phyloP scores from a whole-genome alignment of 1,140 invertebrate species.

The Popillia japonica region DNA sequence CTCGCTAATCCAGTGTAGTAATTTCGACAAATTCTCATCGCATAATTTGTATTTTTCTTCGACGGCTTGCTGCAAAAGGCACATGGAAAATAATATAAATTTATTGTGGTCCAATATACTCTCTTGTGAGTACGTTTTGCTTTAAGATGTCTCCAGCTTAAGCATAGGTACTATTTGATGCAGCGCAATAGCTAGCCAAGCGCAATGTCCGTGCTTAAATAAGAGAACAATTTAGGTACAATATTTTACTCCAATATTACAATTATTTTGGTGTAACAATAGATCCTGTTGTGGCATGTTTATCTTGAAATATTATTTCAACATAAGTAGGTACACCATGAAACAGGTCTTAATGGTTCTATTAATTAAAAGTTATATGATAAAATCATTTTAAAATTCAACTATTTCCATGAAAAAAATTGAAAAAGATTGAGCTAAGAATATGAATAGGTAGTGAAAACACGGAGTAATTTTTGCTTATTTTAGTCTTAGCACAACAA shows the following conservation, averaged over 20 bases:
- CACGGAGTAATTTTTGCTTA: no score
- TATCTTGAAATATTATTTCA: no score
- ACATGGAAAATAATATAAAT: conserved; percentile 22
- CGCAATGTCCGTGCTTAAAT: conserved; percentile 3
- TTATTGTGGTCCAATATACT: background rate
- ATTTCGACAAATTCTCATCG: conserved; percentile 82
- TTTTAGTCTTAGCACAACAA: no score
- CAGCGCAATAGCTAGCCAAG: conserved; percentile 14
- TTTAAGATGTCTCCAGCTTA: background rate
- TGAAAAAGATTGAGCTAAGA: no score
- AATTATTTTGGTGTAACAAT: background rate
- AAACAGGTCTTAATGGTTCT: no score
- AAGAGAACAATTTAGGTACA: background rate
- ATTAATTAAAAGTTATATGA: no score
- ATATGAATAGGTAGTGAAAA: no score
- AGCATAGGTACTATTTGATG: background rate
- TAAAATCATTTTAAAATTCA: no score
- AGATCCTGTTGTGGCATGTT: no score
- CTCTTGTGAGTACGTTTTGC: background rate
- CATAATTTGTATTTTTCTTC: conserved; percentile 93
- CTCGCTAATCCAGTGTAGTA: conserved; percentile 87
- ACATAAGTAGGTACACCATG: no score
- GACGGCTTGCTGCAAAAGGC: conserved; percentile 81
- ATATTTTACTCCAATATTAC: background rate
- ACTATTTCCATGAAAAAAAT: no score